Evolutionary conservation across 2,888 invertebrate species (phyloP).

Genomic region (Drosophila prolongata): DNA sequence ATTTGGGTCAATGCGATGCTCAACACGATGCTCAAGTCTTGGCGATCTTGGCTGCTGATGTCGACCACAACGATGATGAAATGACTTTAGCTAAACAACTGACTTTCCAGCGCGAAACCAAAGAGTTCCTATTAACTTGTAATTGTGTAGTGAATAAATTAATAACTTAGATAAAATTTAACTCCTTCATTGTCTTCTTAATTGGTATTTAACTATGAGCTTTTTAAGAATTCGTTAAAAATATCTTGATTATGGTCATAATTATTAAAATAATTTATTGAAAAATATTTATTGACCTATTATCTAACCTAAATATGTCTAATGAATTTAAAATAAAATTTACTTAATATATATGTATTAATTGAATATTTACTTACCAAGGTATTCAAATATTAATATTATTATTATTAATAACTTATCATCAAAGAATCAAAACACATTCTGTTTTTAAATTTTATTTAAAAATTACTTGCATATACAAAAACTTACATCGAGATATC

Average conservation of each 20-base stretch:
- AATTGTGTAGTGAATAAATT: slow-evolving; percentile 31
- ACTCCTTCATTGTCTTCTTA: not conserved
- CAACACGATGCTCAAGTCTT: slow-evolving; percentile 43
- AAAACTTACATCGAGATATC: slow-evolving; percentile 65
- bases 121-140: slow-evolving; percentile 60
- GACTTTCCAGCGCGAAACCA: slow-evolving; percentile 47
- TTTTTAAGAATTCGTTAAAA: too few relatives aligned
- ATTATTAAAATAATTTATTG: too few relatives aligned
- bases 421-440: not conserved
- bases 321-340: too few relatives aligned
- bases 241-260: too few relatives aligned
- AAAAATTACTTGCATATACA: slow-evolving; percentile 63
- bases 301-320: too few relatives aligned
- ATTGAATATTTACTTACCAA: not conserved
- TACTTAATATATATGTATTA: too few relatives aligned
- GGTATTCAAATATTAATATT: too few relatives aligned
- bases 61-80: slow-evolving; percentile 47
- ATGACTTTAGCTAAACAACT: slow-evolving; percentile 45
- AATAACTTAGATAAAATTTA: slow-evolving; percentile 12
- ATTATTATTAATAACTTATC: too few relatives aligned
- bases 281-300: too few relatives aligned
- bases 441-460: slow-evolving; percentile 61
- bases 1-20: slow-evolving; percentile 71
- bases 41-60: slow-evolving; percentile 42
- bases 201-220: too few relatives aligned